Base-by-base conservation (phyloP, 2,797 vertebrate species). In the Cyclopterus lumpus region DNA sequence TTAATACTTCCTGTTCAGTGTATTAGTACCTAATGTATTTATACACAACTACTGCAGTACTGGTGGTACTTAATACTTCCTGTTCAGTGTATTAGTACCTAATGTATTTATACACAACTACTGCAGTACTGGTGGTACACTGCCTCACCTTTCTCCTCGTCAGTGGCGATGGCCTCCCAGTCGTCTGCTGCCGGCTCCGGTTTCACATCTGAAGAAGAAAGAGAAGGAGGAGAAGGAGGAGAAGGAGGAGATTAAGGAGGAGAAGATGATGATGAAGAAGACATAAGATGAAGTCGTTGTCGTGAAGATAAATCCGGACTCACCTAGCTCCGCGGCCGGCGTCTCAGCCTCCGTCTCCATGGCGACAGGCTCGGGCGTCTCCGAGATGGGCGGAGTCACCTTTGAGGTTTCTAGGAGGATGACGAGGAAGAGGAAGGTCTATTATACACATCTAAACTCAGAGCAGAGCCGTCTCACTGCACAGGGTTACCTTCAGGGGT, bases 401-500 rank as follows among this genome's bases (percentile, higher is more conserved):
- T 92, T 93, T 1, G 91, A 89, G 0, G 84, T 91, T 91, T 95
- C 93, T 94, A 8, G 1, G 14, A n/a, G 16, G 3, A 48, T 6
- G 48, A 22, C 12, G 20, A 34, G 1, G 8, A 3, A 15, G 18
- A 46, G 10, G 7, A 36, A 14, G n/a, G 30, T 14, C 6, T 4
- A 24, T 5, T 6, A 9, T 10, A 49, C 8, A 3, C 16, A 28
- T 15, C 38, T 40, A 1, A 12, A 15, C 11, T 12, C 12, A 4
- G 12, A 40, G 38, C 36, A 40, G 38, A 38, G 10, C 38, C 38
- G 38, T 5, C 38, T 11, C 38, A 12, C 8, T 10, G 34, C 34
- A 38, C 30, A 30, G 12, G 5, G 28, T 4, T 75, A 97, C 97
- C 97, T 96, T 97, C 97, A 79, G 96, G 95, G 61, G 91, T 95